These are phyloP conservation scores for Drosophila grimshawi DNA, from an alignment of 1,140 invertebrate species.

Conservation along the genomic window DNA sequence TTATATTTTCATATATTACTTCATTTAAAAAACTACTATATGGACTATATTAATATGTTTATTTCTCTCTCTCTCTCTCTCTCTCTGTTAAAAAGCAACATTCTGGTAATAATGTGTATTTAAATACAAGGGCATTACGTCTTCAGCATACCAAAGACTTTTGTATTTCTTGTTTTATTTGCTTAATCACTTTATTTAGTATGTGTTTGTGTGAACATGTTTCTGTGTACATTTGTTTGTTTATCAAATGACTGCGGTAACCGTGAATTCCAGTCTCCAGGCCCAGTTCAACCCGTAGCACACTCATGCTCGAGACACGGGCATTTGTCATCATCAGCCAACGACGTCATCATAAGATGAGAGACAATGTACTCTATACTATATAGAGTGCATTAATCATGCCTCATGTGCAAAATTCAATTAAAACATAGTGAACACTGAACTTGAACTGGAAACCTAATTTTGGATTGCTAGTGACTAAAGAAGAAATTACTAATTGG, in stretches of 20 bases:
- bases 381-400: constrained; percentile 28
- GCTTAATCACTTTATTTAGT: constrained; percentile 44
- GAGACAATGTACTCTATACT: constrained; percentile 1
- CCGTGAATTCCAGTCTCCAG: background rate
- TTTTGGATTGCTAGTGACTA: background rate
- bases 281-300: constrained; percentile 4
- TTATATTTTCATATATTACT: too few species aligned
- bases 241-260: constrained; percentile 15
- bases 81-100: too few species aligned
- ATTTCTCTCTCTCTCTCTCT: too few species aligned
- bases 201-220: constrained; percentile 27
- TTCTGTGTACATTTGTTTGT: constrained; percentile 8
- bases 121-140: constrained; percentile 1
- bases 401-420: constrained; percentile 28
- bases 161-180: background rate
- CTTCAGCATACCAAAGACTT: background rate
- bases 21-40: too few species aligned
- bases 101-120: too few species aligned
- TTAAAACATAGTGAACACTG: constrained; percentile 23
- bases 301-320: background rate
- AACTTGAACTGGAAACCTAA: constrained; percentile 33
- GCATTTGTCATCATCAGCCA: constrained; percentile 22
- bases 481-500: background rate
- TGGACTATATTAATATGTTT: too few species aligned
- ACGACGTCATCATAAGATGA: constrained; percentile 24